phyloP scores from a whole-genome alignment of 2,113 vertebrate genomes.

The Myrmecophaga tridactyla region DNA sequence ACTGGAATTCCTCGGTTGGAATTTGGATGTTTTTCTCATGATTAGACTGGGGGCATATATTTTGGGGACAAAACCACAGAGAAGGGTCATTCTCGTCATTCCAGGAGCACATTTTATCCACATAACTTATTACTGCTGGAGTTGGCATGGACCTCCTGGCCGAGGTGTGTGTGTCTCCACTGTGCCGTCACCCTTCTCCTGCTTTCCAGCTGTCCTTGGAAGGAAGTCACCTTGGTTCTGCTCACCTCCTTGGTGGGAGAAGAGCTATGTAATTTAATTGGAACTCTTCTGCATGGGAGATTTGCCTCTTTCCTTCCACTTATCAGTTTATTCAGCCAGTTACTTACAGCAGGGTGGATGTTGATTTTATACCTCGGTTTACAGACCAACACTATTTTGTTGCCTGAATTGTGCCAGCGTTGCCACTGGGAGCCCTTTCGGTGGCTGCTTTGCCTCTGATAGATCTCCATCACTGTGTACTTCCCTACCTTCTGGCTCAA shows the following conservation, averaged over 20 bases:
- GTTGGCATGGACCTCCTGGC: rapidly evolving
- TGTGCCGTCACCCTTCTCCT: rapidly evolving
- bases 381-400: rapidly evolving
- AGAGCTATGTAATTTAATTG: rapidly evolving
- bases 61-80: background rate
- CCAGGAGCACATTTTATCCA: rapidly evolving
- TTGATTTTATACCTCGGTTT: rapidly evolving
- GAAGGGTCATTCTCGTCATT: rapidly evolving
- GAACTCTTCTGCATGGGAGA: background rate
- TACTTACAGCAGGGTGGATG: rapidly evolving
- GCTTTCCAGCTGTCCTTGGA: rapidly evolving
- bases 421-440: rapidly evolving
- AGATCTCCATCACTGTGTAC: rapidly evolving
- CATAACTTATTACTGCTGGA: rapidly evolving
- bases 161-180: rapidly evolving
- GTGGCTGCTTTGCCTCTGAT: background rate
- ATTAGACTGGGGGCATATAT: background rate
- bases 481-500: rapidly evolving
- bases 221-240: background rate
- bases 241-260: rapidly evolving
- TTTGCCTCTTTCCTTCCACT: too few species aligned
- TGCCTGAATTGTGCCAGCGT: rapidly evolving
- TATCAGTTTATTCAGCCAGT: rapidly evolving
- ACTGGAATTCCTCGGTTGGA: background rate
- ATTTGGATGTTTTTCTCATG: background rate